Base-by-base conservation (phyloP, 1,140 invertebrate species). In the Callitettix versicolor region DNA sequence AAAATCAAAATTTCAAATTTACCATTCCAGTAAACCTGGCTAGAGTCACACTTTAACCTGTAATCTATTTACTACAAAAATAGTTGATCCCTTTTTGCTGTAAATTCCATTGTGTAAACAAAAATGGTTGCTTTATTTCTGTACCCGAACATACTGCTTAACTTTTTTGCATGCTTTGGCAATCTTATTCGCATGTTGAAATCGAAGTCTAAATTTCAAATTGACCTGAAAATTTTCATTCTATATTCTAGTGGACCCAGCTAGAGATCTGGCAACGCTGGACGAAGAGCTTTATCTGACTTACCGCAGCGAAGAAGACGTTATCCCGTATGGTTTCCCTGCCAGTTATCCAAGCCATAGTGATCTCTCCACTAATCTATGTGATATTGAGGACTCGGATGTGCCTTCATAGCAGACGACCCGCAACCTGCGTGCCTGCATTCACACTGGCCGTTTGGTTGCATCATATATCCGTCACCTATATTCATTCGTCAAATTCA, bases 351-450 rank as follows among this genome's bases (percentile, higher is more conserved):
- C 60, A 12, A 85, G 81, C 58, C 85, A 85, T 66, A 92, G 88
- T 70, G 88, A 91, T 69, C 75, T 91, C 48, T 91, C 89, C 18
- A 82, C 88, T 20, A 83, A 86, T 71, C 76, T 94, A 26, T 94
- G 91, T 76, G 91, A 93, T 76, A 91, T 94, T 65, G 90, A 93
- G 71, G 91, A 93, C 71, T 88, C 85, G n/a, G 87, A 90, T 20
- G 60, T 62, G 55, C 57, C 60, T 54, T 57, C 60, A 53, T 62
- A 62, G 60, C 60, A 57, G 43, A 54, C 17, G 30, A 38, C 40
- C 17, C 44, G 43, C 54, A 55, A 55, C 42, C 54, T 46, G 44
- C 33, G 26, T 17, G 26, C 26, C 26, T 30, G 9, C 26, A 30
- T 30, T 30, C 20, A 1, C 14, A 14, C 33, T 6, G 6, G 48